Evolutionary conservation across 2,888 invertebrate species (phyloP).

Genomic region (Cheilosia urbana): DNA sequence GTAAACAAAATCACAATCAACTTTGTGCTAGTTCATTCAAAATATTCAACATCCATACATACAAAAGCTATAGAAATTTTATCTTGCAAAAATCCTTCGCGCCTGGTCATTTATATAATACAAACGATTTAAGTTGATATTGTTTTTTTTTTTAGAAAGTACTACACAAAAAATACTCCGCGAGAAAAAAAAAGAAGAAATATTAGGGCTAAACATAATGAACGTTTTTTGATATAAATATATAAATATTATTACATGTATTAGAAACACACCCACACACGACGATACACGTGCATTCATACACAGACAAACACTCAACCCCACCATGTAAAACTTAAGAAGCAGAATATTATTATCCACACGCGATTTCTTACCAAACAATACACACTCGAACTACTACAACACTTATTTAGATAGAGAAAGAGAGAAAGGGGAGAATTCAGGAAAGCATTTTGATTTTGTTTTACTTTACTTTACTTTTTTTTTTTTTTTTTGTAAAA

Average conservation of each 20-base stretch:
- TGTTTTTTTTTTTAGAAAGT: constrained; percentile 29
- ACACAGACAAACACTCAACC: constrained; percentile 24
- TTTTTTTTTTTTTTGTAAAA: constrained; percentile 41
- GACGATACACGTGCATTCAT: constrained; percentile 13
- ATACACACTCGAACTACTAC: constrained; percentile 23
- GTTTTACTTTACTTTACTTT: constrained; percentile 29
- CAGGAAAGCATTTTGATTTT: constrained; percentile 63
- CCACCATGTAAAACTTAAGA: constrained; percentile 57
- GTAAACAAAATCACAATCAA: constrained; percentile 40
- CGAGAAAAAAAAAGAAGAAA: constrained; percentile 30
- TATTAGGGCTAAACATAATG: constrained; percentile 29
- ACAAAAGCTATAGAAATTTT: constrained; percentile 14
- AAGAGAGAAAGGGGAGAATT: constrained; percentile 20
- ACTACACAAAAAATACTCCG: constrained; percentile 41
- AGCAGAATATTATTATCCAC: constrained; percentile 23
- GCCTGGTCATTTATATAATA: constrained; percentile 37
- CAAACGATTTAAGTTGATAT: not conserved
- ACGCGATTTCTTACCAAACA: constrained; percentile 16
- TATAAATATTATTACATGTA: constrained; percentile 32
- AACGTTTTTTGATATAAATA: constrained; percentile 37
- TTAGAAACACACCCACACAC: constrained; percentile 38
- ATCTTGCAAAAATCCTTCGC: constrained; percentile 43
- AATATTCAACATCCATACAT: constrained; percentile 24
- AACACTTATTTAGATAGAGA: constrained; percentile 25
- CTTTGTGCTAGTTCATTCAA: constrained; percentile 42